phyloP scores from a whole-genome alignment of 2,888 invertebrate species.

The Epirrhoe alternata region DNA sequence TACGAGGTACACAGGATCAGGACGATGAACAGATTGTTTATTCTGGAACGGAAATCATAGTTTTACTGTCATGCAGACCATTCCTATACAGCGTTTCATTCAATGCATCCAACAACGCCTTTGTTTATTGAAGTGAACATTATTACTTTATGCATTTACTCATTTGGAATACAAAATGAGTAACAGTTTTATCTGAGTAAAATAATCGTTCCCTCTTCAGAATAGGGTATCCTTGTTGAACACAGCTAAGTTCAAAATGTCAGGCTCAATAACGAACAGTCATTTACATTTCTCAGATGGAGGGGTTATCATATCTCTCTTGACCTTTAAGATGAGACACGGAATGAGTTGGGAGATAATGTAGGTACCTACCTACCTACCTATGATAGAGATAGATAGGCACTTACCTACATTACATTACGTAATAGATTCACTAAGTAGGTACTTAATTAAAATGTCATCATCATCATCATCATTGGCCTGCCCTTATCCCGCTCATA shows the following conservation, averaged over 20 bases:
- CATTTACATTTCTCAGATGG: constrained; percentile 46
- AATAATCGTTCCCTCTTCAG: constrained; percentile 14
- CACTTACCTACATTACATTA: background rate
- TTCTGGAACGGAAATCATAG: constrained; percentile 51
- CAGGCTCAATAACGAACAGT: constrained; percentile 37
- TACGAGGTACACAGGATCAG: constrained; percentile 49
- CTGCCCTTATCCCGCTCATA: too few relatives aligned
- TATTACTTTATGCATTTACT: too few relatives aligned
- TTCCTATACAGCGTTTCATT: too few relatives aligned
- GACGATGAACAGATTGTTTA: constrained; percentile 48
- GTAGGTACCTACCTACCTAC: background rate
- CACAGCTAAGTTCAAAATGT: constrained; percentile 43
- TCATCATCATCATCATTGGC: too few relatives aligned
- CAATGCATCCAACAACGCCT: too few relatives aligned
- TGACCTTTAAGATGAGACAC: constrained; percentile 15
- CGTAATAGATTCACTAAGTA: background rate
- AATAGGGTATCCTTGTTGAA: constrained; percentile 30
- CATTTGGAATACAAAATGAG: background rate
- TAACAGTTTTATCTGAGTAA: background rate
- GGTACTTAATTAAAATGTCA: too few relatives aligned
- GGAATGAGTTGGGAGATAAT: background rate
- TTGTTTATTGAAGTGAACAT: too few relatives aligned
- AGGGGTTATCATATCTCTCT: constrained; percentile 50
- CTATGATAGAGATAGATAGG: background rate
- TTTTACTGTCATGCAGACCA: background rate